Base-by-base conservation (phyloP, 1,140 invertebrate genomes). In the Philotrypesis tridentata region DNA sequence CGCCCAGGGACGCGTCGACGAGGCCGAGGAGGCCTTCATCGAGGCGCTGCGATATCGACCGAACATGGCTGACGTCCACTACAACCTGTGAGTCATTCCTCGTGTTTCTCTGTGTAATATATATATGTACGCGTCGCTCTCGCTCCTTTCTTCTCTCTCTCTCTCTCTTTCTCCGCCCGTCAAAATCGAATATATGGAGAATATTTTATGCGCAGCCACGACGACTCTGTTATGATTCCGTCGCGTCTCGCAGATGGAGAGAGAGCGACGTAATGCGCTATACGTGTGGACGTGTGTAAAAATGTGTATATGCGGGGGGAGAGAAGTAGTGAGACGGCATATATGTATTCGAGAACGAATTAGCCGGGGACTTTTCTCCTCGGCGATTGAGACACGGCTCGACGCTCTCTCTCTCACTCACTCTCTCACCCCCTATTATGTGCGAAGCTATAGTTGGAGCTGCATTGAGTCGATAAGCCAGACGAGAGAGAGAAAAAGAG, bases 1-100 rank as follows among this genome's bases (percentile, higher is more conserved):
- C 90, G 94, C 95, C 29, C 95, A 97, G 90, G 97, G 97, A 60
- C 93, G 96, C 80, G 93, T 95, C 65, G 93, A 94, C 65, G 97
- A 98, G 92, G 97, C 97, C 1, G 97, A 98, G 92, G 93, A 93
- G 87, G 97, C 96, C 31, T 97, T 97, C 89, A 94, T 96, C 88
- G 95, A 95, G 90, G 97, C 97, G 67, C 94, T 99, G 29, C 94
- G 94, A 79, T 95, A 96, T 93, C 94, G 97, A 91, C 95, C 96
- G 82, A 98, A 98, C 92, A 98, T 98, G 97, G 97, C 97, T 79
- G 97, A 99, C 90, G 97, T 98, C 70, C 97, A 98, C 93, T 98
- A 98, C 91, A 99, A 98, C 93, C 93, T 99, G 98, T 99, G 93
- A 98, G 98, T 97, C 84, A 70, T 73, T 77, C 63, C n/a, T n/a